Conservation (phyloP, 2,113 vertebrate genomes). For the Xiphophorus couchianus region DNA sequence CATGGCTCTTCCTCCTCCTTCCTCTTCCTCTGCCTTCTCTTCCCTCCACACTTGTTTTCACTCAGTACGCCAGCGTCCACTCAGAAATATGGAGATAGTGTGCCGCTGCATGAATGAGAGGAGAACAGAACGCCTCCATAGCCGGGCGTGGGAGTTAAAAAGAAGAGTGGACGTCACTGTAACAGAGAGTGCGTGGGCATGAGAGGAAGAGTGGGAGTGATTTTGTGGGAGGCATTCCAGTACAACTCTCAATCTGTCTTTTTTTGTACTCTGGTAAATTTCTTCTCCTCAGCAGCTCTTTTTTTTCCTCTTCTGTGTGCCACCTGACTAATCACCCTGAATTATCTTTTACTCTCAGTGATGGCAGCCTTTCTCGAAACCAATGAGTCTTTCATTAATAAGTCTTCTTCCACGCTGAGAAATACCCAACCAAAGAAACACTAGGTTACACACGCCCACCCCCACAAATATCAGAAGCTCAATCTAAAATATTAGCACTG, state of each 20-base stretch:
- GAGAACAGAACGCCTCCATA: slow-evolving; percentile 71
- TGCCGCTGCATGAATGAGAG: slow-evolving; percentile 66
- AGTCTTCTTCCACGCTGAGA: not conserved
- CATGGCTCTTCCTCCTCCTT: slow-evolving; percentile 65
- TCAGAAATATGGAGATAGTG: slow-evolving; percentile 59
- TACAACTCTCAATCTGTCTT: slow-evolving; percentile 62
- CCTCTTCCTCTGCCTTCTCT: slow-evolving; percentile 39
- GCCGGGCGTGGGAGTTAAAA: slow-evolving; percentile 68
- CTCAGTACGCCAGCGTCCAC: slow-evolving; percentile 46
- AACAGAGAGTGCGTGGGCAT: slow-evolving; percentile 75
- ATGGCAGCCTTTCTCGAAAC: not conserved
- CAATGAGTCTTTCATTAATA: not conserved
- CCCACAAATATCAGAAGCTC: not conserved
- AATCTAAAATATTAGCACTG: not conserved
- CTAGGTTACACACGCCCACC: not conserved
- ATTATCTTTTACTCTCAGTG: not conserved
- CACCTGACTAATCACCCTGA: not conserved
- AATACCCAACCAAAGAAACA: not conserved
- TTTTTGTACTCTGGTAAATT: slow-evolving; percentile 25
- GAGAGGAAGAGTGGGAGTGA: slow-evolving; percentile 65
- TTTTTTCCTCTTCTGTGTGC: not conserved
- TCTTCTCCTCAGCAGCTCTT: slow-evolving; percentile 4
- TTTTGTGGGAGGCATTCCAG: slow-evolving; percentile 68
- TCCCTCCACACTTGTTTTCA: slow-evolving; percentile 44
- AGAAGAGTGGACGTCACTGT: slow-evolving; percentile 71